Evolutionary conservation across 2,797 vertebrate genomes (phyloP).

Genomic region (Picus viridis): DNA sequence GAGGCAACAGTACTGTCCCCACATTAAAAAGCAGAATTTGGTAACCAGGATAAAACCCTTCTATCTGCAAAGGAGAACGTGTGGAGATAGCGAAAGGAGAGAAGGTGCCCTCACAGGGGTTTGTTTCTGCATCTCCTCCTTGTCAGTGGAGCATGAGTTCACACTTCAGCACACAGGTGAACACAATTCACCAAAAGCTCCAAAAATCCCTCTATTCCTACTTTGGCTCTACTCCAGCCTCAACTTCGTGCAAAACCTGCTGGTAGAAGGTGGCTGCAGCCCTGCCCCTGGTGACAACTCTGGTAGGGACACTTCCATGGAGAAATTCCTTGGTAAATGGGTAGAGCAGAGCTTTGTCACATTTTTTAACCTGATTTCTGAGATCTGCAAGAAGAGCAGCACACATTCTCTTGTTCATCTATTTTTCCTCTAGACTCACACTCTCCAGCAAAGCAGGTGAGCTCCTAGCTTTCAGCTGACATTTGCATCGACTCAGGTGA

Average conservation of each 20-base stretch:
- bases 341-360: neutral
- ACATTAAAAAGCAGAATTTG: neutral
- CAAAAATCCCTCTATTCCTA: accelerated
- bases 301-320: neutral
- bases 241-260: neutral
- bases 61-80: neutral
- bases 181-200: neutral
- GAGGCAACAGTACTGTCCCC: neutral
- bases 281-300: neutral
- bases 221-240: neutral
- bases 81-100: neutral
- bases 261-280: neutral
- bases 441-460: neutral
- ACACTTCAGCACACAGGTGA: accelerated
- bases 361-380: neutral
- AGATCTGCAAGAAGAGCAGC: neutral
- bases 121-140: neutral
- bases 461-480: neutral
- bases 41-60: neutral
- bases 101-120: neutral
- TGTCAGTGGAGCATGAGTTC: neutral
- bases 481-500: neutral
- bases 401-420: neutral
- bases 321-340: neutral
- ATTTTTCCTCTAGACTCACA: neutral